Evolutionary conservation across 2,888 invertebrate species (phyloP).

Genomic region (Malachius bipustulatus): DNA sequence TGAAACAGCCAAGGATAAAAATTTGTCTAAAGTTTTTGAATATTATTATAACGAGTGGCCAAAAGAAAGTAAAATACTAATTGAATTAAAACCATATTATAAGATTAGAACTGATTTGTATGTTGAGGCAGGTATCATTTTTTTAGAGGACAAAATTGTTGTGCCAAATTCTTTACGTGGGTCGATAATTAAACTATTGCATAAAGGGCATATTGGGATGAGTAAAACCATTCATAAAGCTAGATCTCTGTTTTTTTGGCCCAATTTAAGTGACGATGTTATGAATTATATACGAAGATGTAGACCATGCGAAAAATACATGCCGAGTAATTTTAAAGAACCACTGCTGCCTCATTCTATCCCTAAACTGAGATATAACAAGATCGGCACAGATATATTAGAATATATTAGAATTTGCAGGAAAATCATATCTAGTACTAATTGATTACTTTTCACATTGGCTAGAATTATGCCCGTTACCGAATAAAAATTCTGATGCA

Average conservation of each 20-base stretch:
- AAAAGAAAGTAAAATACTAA: slow-evolving; percentile 1
- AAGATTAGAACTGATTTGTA: slow-evolving; percentile 14
- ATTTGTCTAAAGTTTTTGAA: slow-evolving; percentile 13
- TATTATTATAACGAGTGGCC: slow-evolving; percentile 19
- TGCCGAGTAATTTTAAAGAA: slow-evolving; percentile 16
- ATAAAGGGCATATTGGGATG: slow-evolving; percentile 17
- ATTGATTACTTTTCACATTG: slow-evolving; percentile 21
- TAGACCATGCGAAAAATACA: slow-evolving; percentile 19
- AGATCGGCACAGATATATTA: slow-evolving; percentile 18
- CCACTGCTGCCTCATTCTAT: slow-evolving; percentile 17
- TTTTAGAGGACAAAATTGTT: slow-evolving; percentile 16
- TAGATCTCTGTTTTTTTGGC: slow-evolving; percentile 13
- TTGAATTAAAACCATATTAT: slow-evolving; percentile 10
- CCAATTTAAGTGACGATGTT: slow-evolving; percentile 12
- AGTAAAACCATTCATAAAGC: slow-evolving; percentile 12
- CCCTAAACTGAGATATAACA: slow-evolving; percentile 19
- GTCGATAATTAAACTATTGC: slow-evolving; percentile 14
- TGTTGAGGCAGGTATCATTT: slow-evolving; percentile 16
- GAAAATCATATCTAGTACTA: slow-evolving; percentile 18
- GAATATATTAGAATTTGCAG: too few species aligned
- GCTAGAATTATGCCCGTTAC: slow-evolving; percentile 15
- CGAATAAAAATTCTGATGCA: slow-evolving; percentile 18
- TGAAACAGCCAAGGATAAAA: slow-evolving; percentile 13
- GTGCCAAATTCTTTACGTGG: slow-evolving; percentile 9
- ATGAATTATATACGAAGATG: slow-evolving; percentile 15